A percentile compares a stretch with the other conserved stretches of the same genome.
Conservation (phyloP, 1,140 invertebrate genomes). For the Microplitis demolitor region DNA sequence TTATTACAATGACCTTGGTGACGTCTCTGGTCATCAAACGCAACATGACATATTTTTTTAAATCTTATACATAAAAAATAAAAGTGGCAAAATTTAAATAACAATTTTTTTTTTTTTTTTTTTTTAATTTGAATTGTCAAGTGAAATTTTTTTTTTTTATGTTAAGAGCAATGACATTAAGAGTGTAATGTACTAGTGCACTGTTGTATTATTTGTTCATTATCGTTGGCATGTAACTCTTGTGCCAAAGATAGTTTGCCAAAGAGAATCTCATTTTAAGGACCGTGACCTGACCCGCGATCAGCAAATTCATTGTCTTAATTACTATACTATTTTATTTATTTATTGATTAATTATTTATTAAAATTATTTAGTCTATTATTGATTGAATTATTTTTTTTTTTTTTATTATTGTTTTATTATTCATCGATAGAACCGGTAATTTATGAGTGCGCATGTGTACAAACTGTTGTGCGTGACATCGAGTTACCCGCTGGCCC, state of each 20-base stretch:
- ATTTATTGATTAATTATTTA: background rate
- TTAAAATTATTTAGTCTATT: background rate
- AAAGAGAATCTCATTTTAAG: conserved; percentile 30
- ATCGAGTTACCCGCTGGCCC: conserved; percentile 27
- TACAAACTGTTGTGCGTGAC: conserved; percentile 10
- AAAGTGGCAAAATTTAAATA: too few relatives aligned
- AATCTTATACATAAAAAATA: too few relatives aligned
- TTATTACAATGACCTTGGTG: background rate
- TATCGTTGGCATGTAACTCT: conserved; percentile 2
- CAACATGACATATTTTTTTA: background rate
- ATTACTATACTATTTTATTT: background rate
- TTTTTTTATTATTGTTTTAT: background rate
- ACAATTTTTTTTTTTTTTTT: too few relatives aligned
- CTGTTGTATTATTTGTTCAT: background rate
- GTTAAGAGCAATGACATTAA: background rate
- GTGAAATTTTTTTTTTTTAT: too few relatives aligned
- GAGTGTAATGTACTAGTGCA: conserved; percentile 15
- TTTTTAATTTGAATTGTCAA: too few relatives aligned
- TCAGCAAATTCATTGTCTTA: conserved; percentile 18
- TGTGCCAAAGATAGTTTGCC: conserved; percentile 48
- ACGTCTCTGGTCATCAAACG: background rate
- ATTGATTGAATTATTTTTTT: background rate
- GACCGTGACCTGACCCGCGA: conserved; percentile 46
- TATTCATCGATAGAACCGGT: background rate
- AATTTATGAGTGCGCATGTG: conserved; percentile 15